Conservation (phyloP, 2,113 vertebrate species). For the Turnix velox region DNA sequence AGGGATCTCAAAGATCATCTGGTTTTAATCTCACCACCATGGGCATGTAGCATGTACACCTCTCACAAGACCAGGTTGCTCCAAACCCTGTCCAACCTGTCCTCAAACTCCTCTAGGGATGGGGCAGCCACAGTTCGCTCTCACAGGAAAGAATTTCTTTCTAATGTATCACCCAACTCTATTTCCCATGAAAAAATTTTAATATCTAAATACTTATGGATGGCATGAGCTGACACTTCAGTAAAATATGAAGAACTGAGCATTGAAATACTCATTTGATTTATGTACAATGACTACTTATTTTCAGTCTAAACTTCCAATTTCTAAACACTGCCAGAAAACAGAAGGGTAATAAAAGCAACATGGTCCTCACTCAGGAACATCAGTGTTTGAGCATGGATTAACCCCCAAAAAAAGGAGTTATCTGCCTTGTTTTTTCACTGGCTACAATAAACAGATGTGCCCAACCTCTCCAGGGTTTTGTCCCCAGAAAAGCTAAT, state of each 20-base stretch:
- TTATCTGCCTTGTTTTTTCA: neutral
- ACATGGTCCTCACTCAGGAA: neutral
- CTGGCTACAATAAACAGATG: neutral
- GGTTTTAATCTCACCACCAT: too few species aligned
- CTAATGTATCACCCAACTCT: too few species aligned
- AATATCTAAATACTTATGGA: neutral
- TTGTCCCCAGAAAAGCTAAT: neutral
- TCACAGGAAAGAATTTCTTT: too few species aligned
- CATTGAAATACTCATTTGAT: neutral
- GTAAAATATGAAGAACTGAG: neutral
- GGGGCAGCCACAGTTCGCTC: too few species aligned
- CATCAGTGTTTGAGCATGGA: neutral
- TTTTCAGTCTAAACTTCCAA: neutral
- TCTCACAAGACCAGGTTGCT: too few species aligned
- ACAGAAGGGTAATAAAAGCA: neutral
- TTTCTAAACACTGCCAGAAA: neutral
- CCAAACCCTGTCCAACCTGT: too few species aligned
- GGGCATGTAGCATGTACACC: too few species aligned
- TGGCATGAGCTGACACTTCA: neutral
- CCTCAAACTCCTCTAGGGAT: too few species aligned
- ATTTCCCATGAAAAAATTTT: neutral
- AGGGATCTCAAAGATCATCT: too few species aligned
- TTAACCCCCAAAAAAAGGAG: neutral
- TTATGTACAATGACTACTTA: neutral
- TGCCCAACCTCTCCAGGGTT: neutral